Evolutionary conservation across 2,113 vertebrate species (phyloP), one percentile per base, ranked within the genome.

Genomic region (Cygnus buccinator): DNA sequence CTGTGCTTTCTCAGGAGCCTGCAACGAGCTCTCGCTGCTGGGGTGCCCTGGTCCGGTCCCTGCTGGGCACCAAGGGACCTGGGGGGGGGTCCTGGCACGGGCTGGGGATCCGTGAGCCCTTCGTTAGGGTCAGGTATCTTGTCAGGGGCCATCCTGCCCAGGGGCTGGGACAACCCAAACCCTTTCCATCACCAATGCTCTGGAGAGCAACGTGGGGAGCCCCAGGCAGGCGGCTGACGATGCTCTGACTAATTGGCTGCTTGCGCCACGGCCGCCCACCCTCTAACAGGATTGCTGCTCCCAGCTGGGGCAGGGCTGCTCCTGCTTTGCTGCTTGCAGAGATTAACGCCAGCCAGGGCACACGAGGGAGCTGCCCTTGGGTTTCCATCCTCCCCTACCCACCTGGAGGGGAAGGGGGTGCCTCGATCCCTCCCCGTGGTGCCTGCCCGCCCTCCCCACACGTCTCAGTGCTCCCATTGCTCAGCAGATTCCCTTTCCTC

Each of bases 401-500:
- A 3, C 14, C 31, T 21, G 20, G 65, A 19, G 71, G 16, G 43
- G 17, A 46, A 80, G 80, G 72, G 44, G 26, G n/a, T 81, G 80
- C n/a, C 22, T 59, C 0, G 43, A 28, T 37, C 37, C 25, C 37
- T 3, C 48, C 46, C 37, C 37, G 37, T 13, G 25, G 35, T 37
- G 59, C 23, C 59, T 26, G 22, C 23, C 59, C 11, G 44, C 44
- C 44, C 44, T 44, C 37, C 37, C 37, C 37, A 39, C 37, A 39
- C 9, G 9, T 39, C 37, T 39, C 37, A 37, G 37, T 29, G 37
- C 62, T 59, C 62, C 75, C 43, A 5, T 81, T 33, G 35, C 93
- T 93, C 95, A 81, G 95, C 89, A 95, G 62, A 75, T 93, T 94
- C 58, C 26, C 61, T 90, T 91, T 89, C 57, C 94, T 94, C 86